Base-by-base conservation (phyloP, 2,797 vertebrate species). In the Emydoidea blandingii region DNA sequence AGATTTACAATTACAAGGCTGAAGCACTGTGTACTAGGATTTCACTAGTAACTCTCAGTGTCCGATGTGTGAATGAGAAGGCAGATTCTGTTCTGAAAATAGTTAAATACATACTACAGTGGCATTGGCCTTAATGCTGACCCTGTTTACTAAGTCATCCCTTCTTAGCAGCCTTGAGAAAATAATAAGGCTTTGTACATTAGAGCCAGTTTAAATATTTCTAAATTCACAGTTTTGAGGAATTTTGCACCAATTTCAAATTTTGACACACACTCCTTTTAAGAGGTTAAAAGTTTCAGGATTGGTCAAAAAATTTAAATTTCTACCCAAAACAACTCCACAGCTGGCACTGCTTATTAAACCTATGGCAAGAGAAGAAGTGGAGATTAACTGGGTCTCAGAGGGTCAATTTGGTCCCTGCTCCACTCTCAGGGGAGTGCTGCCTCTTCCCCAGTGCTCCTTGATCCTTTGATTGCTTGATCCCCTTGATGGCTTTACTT, bases 1-100 rank as follows among this genome's bases (percentile, higher is more conserved):
- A 90, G 93, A 95, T 96, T 94, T 96, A 92, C 85, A 93, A 88
- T 81, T 93, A 83, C 56, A 89, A 90, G 83, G 34, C 76, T 21
- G 81, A 93, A 89, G 11, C 21, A 16, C 94, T 91, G 89, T 96
- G 95, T 96, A 90, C 87, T 91, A 76, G 44, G 31, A 34, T 81
- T 92, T 91, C 68, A 54, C 14, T 34, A 57, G 83, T 81, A 94
- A 96, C 52, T 82, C 80, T 78, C 78, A 96, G 82, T 94, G 91
- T 91, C 84, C 18, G 81, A 96, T 84, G 84, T 92, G 47, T 62
- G 88, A 87, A 31, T 8, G 19, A 49, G 79, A 54, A 90, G 87
- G 52, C 0, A 0, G 80, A 85, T 87, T 81, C 47, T 84, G 78
- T 59, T 84, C 57, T 10, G 18, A 65, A 65, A n/a, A 65, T n/a